Percentiles rank a stretch among this genome's conserved stretches.
phyloP scores from a whole-genome alignment of 1,140 invertebrate species.

The Drosophila kohkoa region DNA sequence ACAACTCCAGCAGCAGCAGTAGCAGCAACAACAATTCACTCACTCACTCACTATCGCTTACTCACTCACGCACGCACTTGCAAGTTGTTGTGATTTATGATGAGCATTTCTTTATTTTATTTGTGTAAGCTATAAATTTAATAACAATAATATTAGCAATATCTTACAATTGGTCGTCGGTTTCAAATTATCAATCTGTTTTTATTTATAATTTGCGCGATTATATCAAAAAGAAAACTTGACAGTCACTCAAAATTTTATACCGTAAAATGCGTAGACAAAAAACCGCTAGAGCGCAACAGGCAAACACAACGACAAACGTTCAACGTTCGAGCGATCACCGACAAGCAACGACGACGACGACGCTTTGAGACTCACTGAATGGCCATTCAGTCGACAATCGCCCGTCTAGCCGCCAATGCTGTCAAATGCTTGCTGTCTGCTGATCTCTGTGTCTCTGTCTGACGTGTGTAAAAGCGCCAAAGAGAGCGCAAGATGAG shows the following conservation, averaged over 20 bases:
- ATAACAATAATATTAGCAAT: slow-evolving; percentile 34
- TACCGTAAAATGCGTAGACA: slow-evolving; percentile 54
- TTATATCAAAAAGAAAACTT: slow-evolving; percentile 17
- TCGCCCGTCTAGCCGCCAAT: slow-evolving; percentile 16
- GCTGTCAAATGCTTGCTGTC: slow-evolving; percentile 25
- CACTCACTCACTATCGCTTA: slow-evolving; percentile 40
- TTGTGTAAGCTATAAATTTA: slow-evolving; percentile 30
- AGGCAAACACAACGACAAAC: slow-evolving; percentile 24
- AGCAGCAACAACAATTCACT: slow-evolving; percentile 29
- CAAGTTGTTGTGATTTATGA: slow-evolving; percentile 31
- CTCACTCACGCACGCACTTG: slow-evolving; percentile 67
- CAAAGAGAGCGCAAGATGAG: slow-evolving; percentile 17
- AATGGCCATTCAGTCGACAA: slow-evolving; percentile 36
- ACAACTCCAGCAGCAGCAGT: slow-evolving; percentile 39
- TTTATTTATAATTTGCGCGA: slow-evolving; percentile 67
- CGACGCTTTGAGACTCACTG: slow-evolving; percentile 76
- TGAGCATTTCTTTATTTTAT: slow-evolving; percentile 16
- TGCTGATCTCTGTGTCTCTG: slow-evolving; percentile 39
- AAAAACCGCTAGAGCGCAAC: slow-evolving; percentile 60
- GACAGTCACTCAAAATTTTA: slow-evolving; percentile 48
- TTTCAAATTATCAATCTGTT: slow-evolving; percentile 45
- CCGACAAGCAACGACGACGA: slow-evolving; percentile 60
- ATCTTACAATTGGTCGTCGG: slow-evolving; percentile 68
- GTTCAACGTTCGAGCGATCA: slow-evolving; percentile 52
- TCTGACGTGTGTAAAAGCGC: slow-evolving; percentile 41